A percentile compares a stretch with the other conserved stretches of the same genome.
Conservation (phyloP, 2,113 vertebrate genomes). For the Oryctolagus cuniculus region mOryCun1.1 NC_091434.1:33358501-33359000, state of each 20-base stretch:
- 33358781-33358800: background rate
- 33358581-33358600: background rate
- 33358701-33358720: constrained; percentile 39
- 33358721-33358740: constrained; percentile 5
- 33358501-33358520: background rate
- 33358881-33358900: constrained; percentile 39
- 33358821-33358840: constrained; percentile 17
- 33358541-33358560: background rate
- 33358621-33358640: background rate
- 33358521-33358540: background rate
- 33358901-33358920: constrained; percentile 24
- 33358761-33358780: background rate
- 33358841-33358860: constrained; percentile 29
- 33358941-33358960: constrained; percentile 27
- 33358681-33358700: background rate
- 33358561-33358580: background rate
- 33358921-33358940: constrained; percentile 42
- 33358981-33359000: background rate
- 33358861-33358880: background rate
- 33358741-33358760: background rate
- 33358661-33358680: constrained; percentile 3
- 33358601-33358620: background rate
- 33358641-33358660: background rate
- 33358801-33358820: background rate
- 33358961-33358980: constrained; percentile 6